These are phyloP conservation scores for Electrona antarctica DNA, from an alignment of 2,113 vertebrate genomes.

Conservation along the genomic window DNA sequence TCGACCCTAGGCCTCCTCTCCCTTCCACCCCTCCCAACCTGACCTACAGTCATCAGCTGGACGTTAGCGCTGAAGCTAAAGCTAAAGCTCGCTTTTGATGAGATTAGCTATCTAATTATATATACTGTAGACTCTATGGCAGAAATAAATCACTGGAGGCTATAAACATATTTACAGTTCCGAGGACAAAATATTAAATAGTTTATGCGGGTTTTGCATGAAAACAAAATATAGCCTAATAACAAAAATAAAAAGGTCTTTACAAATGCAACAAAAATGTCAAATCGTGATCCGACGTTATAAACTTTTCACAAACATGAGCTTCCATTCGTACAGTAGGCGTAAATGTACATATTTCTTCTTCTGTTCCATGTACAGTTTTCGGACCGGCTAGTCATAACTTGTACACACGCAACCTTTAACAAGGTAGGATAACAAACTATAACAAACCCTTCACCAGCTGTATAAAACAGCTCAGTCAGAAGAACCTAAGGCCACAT, in stretches of 20 bases:
- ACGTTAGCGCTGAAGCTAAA: constrained; percentile 29
- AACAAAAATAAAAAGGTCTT: constrained; percentile 52
- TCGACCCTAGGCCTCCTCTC: no score
- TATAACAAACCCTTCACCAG: neutral
- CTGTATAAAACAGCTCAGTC: neutral
- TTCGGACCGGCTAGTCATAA: constrained; percentile 11
- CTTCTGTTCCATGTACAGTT: constrained; percentile 19
- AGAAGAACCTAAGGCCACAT: constrained; percentile 56
- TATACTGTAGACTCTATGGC: constrained; percentile 40
- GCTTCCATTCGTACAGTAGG: constrained; percentile 37
- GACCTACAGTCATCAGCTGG: constrained; percentile 9
- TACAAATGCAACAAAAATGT: constrained; percentile 50
- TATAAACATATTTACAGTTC: constrained; percentile 71
- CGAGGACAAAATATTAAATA: constrained; percentile 26
- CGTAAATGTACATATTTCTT: constrained; percentile 55
- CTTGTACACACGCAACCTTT: neutral
- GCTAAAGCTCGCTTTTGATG: constrained; percentile 24
- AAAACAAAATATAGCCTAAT: constrained; percentile 45
- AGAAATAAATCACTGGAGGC: constrained; percentile 30
- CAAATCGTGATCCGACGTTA: constrained; percentile 36
- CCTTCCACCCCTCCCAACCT: no score
- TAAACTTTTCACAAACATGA: constrained; percentile 52
- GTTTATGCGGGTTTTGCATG: constrained; percentile 24
- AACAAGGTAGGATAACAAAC: neutral
- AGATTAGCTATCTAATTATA: constrained; percentile 36